Base-by-base conservation (phyloP, 2,113 vertebrate species). In the Monopterus albus region DNA sequence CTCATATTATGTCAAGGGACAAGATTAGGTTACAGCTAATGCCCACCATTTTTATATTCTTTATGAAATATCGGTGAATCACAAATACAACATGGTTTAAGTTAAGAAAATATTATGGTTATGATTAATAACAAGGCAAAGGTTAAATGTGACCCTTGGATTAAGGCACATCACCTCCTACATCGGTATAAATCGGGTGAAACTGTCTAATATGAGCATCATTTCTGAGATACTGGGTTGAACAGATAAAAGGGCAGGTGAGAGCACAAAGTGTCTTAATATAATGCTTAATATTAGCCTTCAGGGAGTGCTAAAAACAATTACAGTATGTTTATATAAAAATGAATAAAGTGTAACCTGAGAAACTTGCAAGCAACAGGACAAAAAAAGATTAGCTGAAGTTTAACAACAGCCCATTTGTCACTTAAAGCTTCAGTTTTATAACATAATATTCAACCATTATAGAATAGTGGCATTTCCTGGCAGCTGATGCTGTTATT, bases 401-500 rank as follows among this genome's bases (percentile, higher is more conserved):
- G 53, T 58, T 59, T 29, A 58, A 25, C 13, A n/a, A 40, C 17
- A 52, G 13, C 9, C 14, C 21, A 23, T 56, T 43, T 36, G 11
- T 40, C 33, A 47, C 14, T 11, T 35, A 62, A 10, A 42, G 20
- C 29, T 29, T 8, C 20, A 28, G 7, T 43, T 52, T 73, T 53
- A 72, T 65, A 60, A 72, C 39, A 64, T 72, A 35, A 55, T n/a
- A 46, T 64, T 53, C 6, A 70, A 23, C 25, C 52, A 29, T 65
- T 51, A 43, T 29, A 52, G 25, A 83, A 68, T 25, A 49, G 50
- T 61, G 75, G 62, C 62, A 80, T 80, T 85, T 72, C 29, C 20
- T 55, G 21, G 9, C 40, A 51, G 49, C 47, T 59, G 50, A 68
- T 14, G 78, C 28, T 40, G 55, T 85, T 76, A 72, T 82, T 81